These are phyloP conservation scores for Helicoverpa zea DNA, from an alignment of 1,140 invertebrate species.

Conservation along the genomic window DNA sequence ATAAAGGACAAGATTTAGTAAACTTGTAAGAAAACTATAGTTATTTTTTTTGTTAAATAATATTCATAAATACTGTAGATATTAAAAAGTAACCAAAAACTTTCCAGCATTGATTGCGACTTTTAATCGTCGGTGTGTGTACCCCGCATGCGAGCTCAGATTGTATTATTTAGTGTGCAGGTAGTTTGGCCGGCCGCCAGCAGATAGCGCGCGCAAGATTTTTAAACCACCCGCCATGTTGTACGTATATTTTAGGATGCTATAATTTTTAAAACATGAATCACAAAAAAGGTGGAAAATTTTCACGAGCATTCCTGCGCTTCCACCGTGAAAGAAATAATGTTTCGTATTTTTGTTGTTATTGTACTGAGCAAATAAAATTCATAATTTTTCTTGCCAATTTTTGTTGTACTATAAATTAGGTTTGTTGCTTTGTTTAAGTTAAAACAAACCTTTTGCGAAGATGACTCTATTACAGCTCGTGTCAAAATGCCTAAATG, in stretches of 20 bases:
- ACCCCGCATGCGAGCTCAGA: constrained; percentile 58
- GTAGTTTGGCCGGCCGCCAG: constrained; percentile 80
- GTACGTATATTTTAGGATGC: constrained; percentile 67
- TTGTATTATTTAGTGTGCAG: constrained; percentile 80
- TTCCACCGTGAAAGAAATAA: constrained; percentile 46
- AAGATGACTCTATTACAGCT: too few relatives aligned
- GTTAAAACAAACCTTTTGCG: constrained; percentile 2
- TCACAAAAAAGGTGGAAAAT: constrained; percentile 67
- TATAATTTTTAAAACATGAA: constrained; percentile 80
- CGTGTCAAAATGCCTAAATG: too few relatives aligned
- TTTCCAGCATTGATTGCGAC: neutral
- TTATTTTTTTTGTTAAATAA: too few relatives aligned
- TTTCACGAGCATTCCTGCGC: constrained; percentile 38
- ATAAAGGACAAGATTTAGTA: too few relatives aligned
- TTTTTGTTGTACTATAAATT: constrained; percentile 36
- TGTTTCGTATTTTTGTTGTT: constrained; percentile 33
- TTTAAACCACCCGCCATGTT: constrained; percentile 66
- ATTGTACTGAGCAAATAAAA: constrained; percentile 21
- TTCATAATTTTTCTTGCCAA: constrained; percentile 29
- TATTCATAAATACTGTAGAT: too few relatives aligned
- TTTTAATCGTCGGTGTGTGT: constrained; percentile 48
- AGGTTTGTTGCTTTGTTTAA: neutral
- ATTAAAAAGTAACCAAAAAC: too few relatives aligned
- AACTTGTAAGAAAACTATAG: too few relatives aligned
- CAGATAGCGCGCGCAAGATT: constrained; percentile 77